Conservation (phyloP, 2,797 vertebrate genomes). For the Alauda arvensis region DNA sequence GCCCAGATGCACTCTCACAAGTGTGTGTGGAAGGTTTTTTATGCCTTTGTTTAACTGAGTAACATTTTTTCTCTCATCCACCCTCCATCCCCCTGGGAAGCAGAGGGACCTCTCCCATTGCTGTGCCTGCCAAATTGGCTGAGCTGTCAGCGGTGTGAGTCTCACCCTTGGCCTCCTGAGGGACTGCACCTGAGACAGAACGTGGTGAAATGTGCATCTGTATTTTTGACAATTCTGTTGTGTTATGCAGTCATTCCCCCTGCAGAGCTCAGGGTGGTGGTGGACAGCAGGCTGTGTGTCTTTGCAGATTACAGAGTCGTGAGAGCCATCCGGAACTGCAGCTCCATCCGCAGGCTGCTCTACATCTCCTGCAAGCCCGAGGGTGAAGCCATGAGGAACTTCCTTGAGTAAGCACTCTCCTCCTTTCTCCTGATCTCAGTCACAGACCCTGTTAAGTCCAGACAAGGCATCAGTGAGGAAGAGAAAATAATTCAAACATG, state of each 20-base stretch:
- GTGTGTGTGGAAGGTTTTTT: neutral
- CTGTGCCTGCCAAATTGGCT: neutral
- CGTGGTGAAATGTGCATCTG: neutral
- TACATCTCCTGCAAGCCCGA: slow-evolving; percentile 87
- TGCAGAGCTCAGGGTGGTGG: neutral
- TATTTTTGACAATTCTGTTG: neutral
- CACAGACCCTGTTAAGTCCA: neutral
- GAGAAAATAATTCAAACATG: neutral
- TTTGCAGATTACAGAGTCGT: slow-evolving; percentile 74
- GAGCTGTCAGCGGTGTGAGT: neutral
- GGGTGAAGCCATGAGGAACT: slow-evolving; percentile 85
- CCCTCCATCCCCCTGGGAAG: neutral
- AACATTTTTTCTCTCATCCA: neutral
- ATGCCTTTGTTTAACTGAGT: neutral
- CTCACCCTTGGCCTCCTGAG: fast-evolving
- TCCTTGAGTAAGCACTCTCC: slow-evolving; percentile 67
- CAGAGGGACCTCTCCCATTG: neutral
- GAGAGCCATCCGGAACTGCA: slow-evolving; percentile 76
- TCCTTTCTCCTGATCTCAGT: neutral
- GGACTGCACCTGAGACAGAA: neutral
- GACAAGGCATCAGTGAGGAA: neutral
- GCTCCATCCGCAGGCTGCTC: slow-evolving; percentile 72
- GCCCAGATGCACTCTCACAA: neutral
- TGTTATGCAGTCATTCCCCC: neutral
- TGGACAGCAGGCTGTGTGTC: neutral